Percentiles rank a stretch among this genome's conserved stretches.
Evolutionary conservation across 2,113 vertebrate genomes (phyloP).

Genomic region (Bagarius yarrelli): DNA sequence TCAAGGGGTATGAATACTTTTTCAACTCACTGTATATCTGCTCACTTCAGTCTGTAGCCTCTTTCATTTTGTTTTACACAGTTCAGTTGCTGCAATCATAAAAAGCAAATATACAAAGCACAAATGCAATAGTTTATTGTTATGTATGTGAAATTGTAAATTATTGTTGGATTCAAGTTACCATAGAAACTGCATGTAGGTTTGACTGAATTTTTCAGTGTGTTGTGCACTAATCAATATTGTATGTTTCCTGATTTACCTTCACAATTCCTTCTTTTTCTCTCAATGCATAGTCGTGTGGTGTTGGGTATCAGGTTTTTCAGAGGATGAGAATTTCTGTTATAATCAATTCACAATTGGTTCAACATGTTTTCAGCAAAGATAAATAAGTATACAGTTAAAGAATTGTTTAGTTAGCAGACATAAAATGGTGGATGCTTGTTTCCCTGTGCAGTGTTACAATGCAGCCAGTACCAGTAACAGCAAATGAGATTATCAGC

Average conservation of each 20-base stretch:
- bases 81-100: neutral
- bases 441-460: neutral
- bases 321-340: neutral
- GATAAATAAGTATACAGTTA: neutral
- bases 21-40: neutral
- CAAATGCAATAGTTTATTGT: neutral
- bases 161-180: neutral
- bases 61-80: neutral
- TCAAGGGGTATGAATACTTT: no score
- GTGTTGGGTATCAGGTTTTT: neutral
- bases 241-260: neutral
- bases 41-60: neutral
- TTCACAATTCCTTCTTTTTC: neutral
- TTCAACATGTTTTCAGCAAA: neutral
- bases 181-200: neutral
- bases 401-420: neutral
- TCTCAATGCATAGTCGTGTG: neutral
- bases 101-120: neutral
- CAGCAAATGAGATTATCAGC: slow-evolving; percentile 7
- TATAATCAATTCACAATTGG: neutral
- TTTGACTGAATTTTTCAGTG: neutral
- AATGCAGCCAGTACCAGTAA: slow-evolving; percentile 14
- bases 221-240: neutral
- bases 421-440: neutral
- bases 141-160: neutral